phyloP scores from a whole-genome alignment of 1,140 invertebrate genomes.

The Hermetia illucens region DNA sequence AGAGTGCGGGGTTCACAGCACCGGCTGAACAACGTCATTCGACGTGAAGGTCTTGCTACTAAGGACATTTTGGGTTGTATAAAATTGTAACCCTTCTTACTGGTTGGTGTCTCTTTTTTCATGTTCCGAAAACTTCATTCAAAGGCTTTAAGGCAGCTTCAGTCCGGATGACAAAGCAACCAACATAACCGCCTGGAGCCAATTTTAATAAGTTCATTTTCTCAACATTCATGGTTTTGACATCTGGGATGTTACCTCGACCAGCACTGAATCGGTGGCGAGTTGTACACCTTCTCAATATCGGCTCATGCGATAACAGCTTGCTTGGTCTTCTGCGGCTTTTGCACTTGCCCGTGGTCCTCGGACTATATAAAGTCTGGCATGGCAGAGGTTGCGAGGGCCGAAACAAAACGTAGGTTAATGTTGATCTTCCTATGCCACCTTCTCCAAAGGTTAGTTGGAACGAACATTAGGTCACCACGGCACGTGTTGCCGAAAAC shows the following conservation, averaged over 20 bases:
- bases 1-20: too few relatives aligned
- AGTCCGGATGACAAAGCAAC: constrained; percentile 94
- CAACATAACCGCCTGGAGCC: constrained; percentile 91
- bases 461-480: constrained; percentile 98
- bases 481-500: constrained; percentile 99
- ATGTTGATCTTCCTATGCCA: constrained; percentile 97
- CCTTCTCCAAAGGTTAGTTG: constrained; percentile 92
- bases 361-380: constrained; percentile 92
- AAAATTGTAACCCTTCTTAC: constrained; percentile 83
- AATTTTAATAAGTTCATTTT: constrained; percentile 85
- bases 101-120: constrained; percentile 65
- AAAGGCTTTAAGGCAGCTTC: constrained; percentile 82
- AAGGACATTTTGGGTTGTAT: constrained; percentile 87
- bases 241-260: constrained; percentile 94
- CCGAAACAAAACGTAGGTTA: constrained; percentile 90
- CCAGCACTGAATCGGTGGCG: constrained; percentile 78
- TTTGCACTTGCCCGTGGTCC: constrained; percentile 95
- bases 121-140: constrained; percentile 81
- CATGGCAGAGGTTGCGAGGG: constrained; percentile 91
- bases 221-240: constrained; percentile 78
- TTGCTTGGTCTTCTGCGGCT: constrained; percentile 94
- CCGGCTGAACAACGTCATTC: too few relatives aligned
- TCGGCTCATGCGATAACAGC: constrained; percentile 94
- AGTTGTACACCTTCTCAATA: constrained; percentile 97
- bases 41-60: too few relatives aligned